phyloP scores from a whole-genome alignment of 2,888 invertebrate genomes.

The Lasioglossum figueresi region DNA sequence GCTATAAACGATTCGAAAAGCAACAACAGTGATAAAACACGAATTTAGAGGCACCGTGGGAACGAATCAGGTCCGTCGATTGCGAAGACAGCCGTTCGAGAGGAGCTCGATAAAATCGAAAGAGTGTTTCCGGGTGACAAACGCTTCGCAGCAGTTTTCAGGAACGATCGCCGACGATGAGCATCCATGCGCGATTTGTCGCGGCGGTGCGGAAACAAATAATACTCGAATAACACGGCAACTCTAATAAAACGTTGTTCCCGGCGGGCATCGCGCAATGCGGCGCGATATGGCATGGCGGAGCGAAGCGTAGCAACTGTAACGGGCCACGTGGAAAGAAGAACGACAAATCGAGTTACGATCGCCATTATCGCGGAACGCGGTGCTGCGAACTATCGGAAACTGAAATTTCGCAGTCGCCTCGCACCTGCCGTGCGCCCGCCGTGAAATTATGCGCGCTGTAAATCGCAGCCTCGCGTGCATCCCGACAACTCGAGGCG shows the following conservation, averaged over 20 bases:
- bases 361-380: constrained; percentile 65
- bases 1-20: background rate
- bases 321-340: constrained; percentile 35
- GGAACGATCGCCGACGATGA: background rate
- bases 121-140: background rate
- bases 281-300: background rate
- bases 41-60: background rate
- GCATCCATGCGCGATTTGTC: background rate
- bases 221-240: background rate
- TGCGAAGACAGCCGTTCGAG: background rate
- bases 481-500: constrained; percentile 36
- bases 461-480: constrained; percentile 69
- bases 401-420: constrained; percentile 70
- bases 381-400: constrained; percentile 64
- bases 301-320: background rate
- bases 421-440: constrained; percentile 67
- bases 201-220: background rate
- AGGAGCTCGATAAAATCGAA: background rate
- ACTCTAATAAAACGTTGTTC: background rate
- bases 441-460: constrained; percentile 69
- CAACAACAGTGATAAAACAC: background rate
- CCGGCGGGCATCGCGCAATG: background rate
- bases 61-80: background rate
- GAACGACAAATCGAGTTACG: constrained; percentile 64
- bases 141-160: background rate